These are phyloP conservation scores for Tetragonula carbonaria DNA, from an alignment of 2,888 invertebrate species.

Conservation along the genomic window DNA sequence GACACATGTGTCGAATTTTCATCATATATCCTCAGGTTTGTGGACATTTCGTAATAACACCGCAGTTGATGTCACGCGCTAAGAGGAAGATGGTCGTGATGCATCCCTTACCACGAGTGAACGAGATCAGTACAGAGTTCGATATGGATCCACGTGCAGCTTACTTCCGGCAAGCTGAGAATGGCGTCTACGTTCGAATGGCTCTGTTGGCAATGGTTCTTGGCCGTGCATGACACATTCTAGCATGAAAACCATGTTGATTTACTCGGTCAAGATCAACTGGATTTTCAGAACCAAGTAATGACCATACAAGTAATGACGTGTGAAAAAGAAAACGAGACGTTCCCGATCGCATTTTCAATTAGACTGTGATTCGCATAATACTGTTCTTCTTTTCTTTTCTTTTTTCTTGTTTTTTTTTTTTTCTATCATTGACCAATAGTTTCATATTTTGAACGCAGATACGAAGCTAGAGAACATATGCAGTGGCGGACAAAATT, in stretches of 20 bases:
- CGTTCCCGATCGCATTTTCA: conserved; percentile 19
- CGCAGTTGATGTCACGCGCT: conserved; percentile 97
- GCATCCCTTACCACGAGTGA: conserved; percentile 97
- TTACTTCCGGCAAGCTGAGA: conserved; percentile 99
- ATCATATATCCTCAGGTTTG: conserved; percentile 88
- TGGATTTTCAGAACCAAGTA: not conserved
- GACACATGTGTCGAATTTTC: not conserved
- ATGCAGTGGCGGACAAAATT: no score
- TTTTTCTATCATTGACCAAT: conserved; percentile 1
- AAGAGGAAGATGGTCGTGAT: conserved; percentile 97
- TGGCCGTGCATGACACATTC: conserved; percentile 83
- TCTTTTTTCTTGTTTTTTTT: no score
- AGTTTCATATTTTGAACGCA: not conserved
- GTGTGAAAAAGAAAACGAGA: not conserved
- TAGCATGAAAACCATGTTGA: not conserved
- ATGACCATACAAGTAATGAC: not conserved
- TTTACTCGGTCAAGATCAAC: conserved; percentile 8
- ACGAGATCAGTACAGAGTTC: conserved; percentile 97
- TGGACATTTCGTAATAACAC: conserved; percentile 95
- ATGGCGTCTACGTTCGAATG: conserved; percentile 99
- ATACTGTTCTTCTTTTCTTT: not conserved
- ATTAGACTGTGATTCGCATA: conserved; percentile 49
- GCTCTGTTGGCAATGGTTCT: conserved; percentile 96
- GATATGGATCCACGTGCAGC: conserved; percentile 98
- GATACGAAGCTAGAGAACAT: not conserved